phyloP scores from a whole-genome alignment of 2,888 invertebrate genomes.

The Xestobium rufovillosum region DNA sequence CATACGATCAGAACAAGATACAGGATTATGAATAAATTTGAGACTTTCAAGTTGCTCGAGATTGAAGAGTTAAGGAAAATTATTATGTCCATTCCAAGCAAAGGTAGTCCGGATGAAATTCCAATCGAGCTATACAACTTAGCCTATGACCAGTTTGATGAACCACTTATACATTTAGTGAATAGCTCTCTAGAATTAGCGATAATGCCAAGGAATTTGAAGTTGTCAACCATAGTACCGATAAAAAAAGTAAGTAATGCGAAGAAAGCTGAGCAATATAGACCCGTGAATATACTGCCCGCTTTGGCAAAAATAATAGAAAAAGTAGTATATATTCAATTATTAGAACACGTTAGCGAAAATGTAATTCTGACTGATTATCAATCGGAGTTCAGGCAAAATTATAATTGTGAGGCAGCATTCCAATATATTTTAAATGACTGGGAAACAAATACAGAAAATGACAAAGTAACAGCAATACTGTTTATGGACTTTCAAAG shows the following conservation, averaged over 20 bases:
- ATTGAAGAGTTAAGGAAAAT: slow-evolving; percentile 3
- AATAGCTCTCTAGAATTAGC: slow-evolving; percentile 6
- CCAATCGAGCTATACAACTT: too few relatives aligned
- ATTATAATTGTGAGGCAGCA: slow-evolving; percentile 12
- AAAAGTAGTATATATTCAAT: slow-evolving; percentile 9
- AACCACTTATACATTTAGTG: slow-evolving; percentile 4
- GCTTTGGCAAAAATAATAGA: slow-evolving; percentile 13
- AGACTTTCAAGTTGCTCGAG: slow-evolving; percentile 3
- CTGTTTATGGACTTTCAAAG: slow-evolving; percentile 1
- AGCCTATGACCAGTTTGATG: too few relatives aligned
- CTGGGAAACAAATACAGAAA: slow-evolving; percentile 4
- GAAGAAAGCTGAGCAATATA: slow-evolving; percentile 7
- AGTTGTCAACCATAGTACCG: slow-evolving; percentile 1
- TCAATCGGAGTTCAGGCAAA: slow-evolving; percentile 13
- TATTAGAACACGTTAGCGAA: slow-evolving; percentile 7
- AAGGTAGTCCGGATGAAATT: slow-evolving; percentile 7
- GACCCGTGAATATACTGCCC: slow-evolving; percentile 9
- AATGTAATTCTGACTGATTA: slow-evolving; percentile 6
- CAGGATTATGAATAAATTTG: too few relatives aligned
- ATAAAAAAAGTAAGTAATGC: too few relatives aligned
- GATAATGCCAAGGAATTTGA: slow-evolving; percentile 4
- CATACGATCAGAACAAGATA: too few relatives aligned
- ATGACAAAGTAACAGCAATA: background rate
- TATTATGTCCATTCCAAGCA: slow-evolving; percentile 3
- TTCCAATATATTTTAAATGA: slow-evolving; percentile 4